A percentile compares a stretch with the other conserved stretches of the same genome.
Evolutionary conservation across 2,797 vertebrate species (phyloP).

Genomic region (Coregonus suidteri): DNA sequence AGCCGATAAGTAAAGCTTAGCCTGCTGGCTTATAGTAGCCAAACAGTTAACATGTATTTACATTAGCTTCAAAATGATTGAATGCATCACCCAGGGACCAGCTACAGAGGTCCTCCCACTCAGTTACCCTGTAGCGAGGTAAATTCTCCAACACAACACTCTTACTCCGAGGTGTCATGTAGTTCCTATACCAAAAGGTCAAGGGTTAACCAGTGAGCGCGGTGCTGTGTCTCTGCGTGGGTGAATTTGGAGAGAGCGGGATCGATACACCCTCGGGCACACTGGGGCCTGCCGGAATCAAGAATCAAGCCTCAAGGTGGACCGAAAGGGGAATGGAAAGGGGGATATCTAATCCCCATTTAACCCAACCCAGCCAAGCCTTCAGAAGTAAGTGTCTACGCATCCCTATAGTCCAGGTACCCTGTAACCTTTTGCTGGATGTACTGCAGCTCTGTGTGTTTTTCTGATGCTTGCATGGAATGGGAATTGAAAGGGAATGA

Average conservation of each 20-base stretch:
- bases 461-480: constrained; percentile 41
- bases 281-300: constrained; percentile 55
- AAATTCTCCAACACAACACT: not conserved
- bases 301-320: constrained; percentile 37
- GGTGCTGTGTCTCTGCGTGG: constrained; percentile 57
- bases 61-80: not conserved
- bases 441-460: constrained; percentile 35
- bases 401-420: constrained; percentile 64
- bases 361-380: no score
- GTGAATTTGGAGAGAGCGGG: constrained; percentile 52
- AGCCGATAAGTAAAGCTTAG: no score
- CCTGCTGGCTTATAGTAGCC: no score
- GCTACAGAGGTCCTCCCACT: constrained; percentile 6
- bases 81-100: not conserved
- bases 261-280: constrained; percentile 59
- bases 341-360: no score
- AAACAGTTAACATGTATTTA: constrained; percentile 20
- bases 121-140: not conserved
- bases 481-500: constrained; percentile 1
- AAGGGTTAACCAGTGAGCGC: constrained; percentile 66
- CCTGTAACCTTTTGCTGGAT: constrained; percentile 60
- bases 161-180: constrained; percentile 24
- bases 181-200: constrained; percentile 56
- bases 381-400: constrained; percentile 64
- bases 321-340: not conserved